phyloP scores from a whole-genome alignment of 2,888 invertebrate species.

The Pycnomerus fuliginosus region DNA sequence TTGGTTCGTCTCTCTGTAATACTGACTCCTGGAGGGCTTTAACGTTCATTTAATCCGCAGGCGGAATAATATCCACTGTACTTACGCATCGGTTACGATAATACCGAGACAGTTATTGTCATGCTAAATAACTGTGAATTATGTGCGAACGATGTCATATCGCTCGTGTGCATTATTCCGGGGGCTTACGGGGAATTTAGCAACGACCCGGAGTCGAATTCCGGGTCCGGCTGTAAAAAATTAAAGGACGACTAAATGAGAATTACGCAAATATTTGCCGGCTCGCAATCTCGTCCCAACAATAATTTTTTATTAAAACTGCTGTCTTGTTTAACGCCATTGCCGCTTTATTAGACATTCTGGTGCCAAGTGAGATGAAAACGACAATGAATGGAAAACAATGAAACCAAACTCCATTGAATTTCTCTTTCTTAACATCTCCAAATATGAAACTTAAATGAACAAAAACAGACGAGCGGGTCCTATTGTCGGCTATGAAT shows the following conservation, averaged over 20 bases:
- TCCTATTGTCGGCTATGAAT: slow-evolving; percentile 31
- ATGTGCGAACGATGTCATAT: slow-evolving; percentile 14
- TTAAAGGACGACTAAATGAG: too few species aligned
- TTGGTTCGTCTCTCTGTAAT: not conserved
- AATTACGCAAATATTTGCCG: too few species aligned
- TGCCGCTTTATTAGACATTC: slow-evolving; percentile 25
- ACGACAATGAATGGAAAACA: slow-evolving; percentile 31
- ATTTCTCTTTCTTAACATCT: slow-evolving; percentile 30
- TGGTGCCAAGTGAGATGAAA: slow-evolving; percentile 20
- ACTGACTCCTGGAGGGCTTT: slow-evolving; percentile 4
- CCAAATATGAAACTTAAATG: slow-evolving; percentile 37
- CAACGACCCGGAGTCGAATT: not conserved
- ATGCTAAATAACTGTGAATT: slow-evolving; percentile 26
- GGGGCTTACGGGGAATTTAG: slow-evolving; percentile 10
- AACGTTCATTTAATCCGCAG: slow-evolving; percentile 19
- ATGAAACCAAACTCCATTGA: slow-evolving; percentile 34
- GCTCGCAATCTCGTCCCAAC: too few species aligned
- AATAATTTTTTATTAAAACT: too few species aligned
- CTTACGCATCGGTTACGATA: slow-evolving; percentile 22
- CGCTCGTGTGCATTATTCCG: slow-evolving; percentile 17
- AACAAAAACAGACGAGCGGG: slow-evolving; percentile 28
- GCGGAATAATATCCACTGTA: slow-evolving; percentile 19
- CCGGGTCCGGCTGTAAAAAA: too few species aligned
- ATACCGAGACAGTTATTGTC: slow-evolving; percentile 22
- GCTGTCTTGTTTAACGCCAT: slow-evolving; percentile 9